Evolutionary conservation across 2,113 vertebrate species (phyloP), one percentile per base, ranked within the genome.

Genomic region (Syngnathus scovelli): DNA sequence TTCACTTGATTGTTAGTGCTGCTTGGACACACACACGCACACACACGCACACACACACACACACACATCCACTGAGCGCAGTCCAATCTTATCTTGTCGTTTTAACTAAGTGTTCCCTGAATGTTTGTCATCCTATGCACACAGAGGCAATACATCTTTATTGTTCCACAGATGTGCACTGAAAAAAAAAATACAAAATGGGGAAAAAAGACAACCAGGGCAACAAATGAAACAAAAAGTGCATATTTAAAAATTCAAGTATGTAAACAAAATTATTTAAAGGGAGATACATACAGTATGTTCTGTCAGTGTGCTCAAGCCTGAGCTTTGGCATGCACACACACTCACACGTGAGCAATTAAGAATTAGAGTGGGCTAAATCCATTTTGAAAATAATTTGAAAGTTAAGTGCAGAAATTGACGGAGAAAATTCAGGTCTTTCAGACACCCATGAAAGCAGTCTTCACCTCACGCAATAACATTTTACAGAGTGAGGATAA

Each of bases 181-280:
- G 66, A n/a, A 58, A 33, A 43, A 23, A 63, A 67, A 4, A 61
- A 41, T 61, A 76, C 11, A 72, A 78, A 69, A 68, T 15, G 37
- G 60, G 66, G 68, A 70, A 69, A 13, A 48, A 69, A 68, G 67
- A 67, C 72, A 67, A 67, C 44, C 38, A 33, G 75, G 52, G 65
- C 67, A 48, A 78, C 66, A 78, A 88, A 77, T 69, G 46, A 74
- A 69, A 69, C n/a, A 74, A 87, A 91, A 90, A 90, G 90, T 90
- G 88, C 90, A 89, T 88, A 85, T 23, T 15, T 7, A 27, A 27
- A 62, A 64, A 83, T 90, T 91, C 89, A 90, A 91, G 89, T 90
- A 89, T 90, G 87, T 88, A 90, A 89, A 91, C 86, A 91, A 85
- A 88, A 84, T 58, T 23, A 80, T 82, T 79, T 84, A 81, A 86